Conservation (phyloP, 2,888 invertebrate species). For the Linyphia triangularis region DNA sequence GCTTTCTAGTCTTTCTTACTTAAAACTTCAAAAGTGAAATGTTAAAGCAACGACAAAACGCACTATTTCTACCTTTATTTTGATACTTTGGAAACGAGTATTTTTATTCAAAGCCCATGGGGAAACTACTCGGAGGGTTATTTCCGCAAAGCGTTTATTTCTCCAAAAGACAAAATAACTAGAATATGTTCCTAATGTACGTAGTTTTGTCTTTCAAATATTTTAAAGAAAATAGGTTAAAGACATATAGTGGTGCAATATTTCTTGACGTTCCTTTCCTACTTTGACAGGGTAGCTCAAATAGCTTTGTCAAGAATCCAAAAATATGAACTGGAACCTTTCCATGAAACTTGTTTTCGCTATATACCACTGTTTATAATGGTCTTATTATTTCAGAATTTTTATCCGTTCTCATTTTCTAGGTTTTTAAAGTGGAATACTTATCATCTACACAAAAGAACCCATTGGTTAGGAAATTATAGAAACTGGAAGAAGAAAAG, state of each 20-base stretch:
- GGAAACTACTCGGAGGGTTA: constrained; percentile 25
- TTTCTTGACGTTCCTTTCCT: constrained; percentile 19
- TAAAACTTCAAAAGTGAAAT: constrained; percentile 30
- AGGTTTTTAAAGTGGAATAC: too few species aligned
- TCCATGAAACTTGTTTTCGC: constrained; percentile 52
- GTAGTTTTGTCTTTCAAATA: constrained; percentile 7
- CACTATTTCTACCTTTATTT: constrained; percentile 59
- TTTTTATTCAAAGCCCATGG: constrained; percentile 34
- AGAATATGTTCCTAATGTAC: not conserved
- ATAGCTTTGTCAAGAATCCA: constrained; percentile 63
- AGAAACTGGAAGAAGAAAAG: too few species aligned
- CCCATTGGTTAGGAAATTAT: too few species aligned
- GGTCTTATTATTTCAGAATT: constrained; percentile 10
- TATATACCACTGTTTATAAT: constrained; percentile 20
- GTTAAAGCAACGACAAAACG: not conserved
- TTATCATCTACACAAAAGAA: too few species aligned
- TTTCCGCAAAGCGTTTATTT: constrained; percentile 6
- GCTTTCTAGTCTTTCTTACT: not conserved
- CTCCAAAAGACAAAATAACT: constrained; percentile 26
- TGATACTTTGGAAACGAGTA: constrained; percentile 53
- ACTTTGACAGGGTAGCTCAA: constrained; percentile 47
- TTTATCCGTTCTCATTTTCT: constrained; percentile 11
- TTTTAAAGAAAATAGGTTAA: constrained; percentile 2
- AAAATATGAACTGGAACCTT: constrained; percentile 55
- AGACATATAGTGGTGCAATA: not conserved